phyloP scores from a whole-genome alignment of 2,113 vertebrate genomes.

The Macquaria ambigua region DNA sequence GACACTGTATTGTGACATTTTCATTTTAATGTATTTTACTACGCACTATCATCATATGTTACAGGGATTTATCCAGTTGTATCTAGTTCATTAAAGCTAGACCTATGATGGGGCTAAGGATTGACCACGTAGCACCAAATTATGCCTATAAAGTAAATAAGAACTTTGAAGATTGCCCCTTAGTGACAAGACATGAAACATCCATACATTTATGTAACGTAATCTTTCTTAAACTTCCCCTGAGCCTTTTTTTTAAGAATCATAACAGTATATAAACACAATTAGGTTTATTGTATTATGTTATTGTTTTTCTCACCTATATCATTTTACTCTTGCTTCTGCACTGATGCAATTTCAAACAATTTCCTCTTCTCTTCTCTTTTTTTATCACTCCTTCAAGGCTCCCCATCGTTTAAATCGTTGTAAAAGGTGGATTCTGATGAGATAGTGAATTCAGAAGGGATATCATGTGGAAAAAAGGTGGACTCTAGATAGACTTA shows the following conservation, averaged over 20 bases:
- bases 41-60: not conserved
- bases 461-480: constrained; percentile 32
- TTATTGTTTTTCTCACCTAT: not conserved
- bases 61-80: not conserved
- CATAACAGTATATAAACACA: not conserved
- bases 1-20: no score
- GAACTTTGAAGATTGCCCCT: no score
- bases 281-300: not conserved
- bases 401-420: constrained; percentile 5
- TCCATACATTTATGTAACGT: not conserved
- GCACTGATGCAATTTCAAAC: not conserved
- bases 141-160: no score
- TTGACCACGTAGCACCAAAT: no score
- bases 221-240: not conserved
- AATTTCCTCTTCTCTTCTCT: not conserved
- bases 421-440: constrained; percentile 11
- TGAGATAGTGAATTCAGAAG: constrained; percentile 15
- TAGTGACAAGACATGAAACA: no score
- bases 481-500: constrained; percentile 25
- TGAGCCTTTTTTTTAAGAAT: not conserved
- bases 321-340: not conserved
- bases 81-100: not conserved
- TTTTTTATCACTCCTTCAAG: not conserved
- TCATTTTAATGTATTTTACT: not conserved
- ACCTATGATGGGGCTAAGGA: not conserved